Percentiles rank a stretch among this genome's conserved stretches.
Evolutionary conservation across 2,888 invertebrate species (phyloP).

Genomic region (Nephrotoma flavescens): DNA sequence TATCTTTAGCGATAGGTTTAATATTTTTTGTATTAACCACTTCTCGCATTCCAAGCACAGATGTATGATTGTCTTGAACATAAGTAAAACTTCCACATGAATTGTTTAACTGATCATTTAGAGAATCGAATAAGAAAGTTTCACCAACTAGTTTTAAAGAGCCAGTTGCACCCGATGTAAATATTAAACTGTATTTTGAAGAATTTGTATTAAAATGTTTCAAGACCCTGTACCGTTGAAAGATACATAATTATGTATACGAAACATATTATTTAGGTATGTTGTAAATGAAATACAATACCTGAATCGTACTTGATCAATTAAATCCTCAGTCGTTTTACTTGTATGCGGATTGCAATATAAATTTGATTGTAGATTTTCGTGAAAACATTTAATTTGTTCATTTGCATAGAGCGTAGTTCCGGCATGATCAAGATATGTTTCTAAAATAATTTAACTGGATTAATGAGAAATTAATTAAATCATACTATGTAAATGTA

Average conservation of each 20-base stretch:
- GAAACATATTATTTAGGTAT: background rate
- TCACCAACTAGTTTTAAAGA: constrained; percentile 74
- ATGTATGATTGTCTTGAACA: constrained; percentile 86
- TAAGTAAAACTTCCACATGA: constrained; percentile 55
- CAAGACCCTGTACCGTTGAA: constrained; percentile 43
- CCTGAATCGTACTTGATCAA: constrained; percentile 72
- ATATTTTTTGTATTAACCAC: constrained; percentile 45
- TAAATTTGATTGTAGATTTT: constrained; percentile 53
- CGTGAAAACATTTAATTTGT: constrained; percentile 48
- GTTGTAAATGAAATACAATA: constrained; percentile 19
- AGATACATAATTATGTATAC: background rate
- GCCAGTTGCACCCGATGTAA: constrained; percentile 88
- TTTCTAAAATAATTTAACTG: constrained; percentile 19
- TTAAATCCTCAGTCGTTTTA: constrained; percentile 61
- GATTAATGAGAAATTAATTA: too few relatives aligned
- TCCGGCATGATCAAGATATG: constrained; percentile 84
- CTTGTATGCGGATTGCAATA: constrained; percentile 90
- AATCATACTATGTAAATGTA: background rate
- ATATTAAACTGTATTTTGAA: constrained; percentile 73
- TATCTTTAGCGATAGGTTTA: constrained; percentile 40
- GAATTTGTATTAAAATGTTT: constrained; percentile 67
- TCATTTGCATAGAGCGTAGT: constrained; percentile 65
- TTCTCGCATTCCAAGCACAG: constrained; percentile 84
- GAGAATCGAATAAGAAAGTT: constrained; percentile 37
- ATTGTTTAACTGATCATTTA: constrained; percentile 15